Conservation (phyloP, 1,140 invertebrate genomes). For the Microplitis mediator region DNA sequence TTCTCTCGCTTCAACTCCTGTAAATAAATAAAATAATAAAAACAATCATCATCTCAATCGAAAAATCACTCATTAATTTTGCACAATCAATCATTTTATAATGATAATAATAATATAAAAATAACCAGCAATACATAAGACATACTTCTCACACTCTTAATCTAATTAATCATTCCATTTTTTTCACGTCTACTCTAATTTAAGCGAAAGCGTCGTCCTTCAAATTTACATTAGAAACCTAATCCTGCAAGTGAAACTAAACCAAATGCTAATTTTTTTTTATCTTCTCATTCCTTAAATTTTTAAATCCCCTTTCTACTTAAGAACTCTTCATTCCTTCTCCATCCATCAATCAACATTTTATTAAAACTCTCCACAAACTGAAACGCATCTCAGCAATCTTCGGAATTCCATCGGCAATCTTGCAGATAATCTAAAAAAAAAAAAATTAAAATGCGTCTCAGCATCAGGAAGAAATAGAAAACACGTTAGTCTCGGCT, state of each 20-base stretch:
- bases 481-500: neutral
- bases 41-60: too few relatives aligned
- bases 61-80: too few relatives aligned
- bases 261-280: neutral
- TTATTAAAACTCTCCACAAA: too few relatives aligned
- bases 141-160: neutral
- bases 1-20: constrained; percentile 72
- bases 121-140: too few relatives aligned
- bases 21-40: too few relatives aligned
- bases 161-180: neutral
- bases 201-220: constrained; percentile 20
- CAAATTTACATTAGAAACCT: constrained; percentile 11
- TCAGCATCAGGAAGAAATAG: constrained; percentile 17
- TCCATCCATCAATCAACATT: too few relatives aligned
- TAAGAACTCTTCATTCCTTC: too few relatives aligned
- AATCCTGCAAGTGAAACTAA: neutral
- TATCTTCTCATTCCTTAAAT: neutral
- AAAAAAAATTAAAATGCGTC: neutral
- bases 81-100: too few relatives aligned
- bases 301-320: neutral
- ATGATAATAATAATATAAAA: too few relatives aligned
- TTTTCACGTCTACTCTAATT: neutral
- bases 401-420: too few relatives aligned
- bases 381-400: too few relatives aligned
- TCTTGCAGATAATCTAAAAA: neutral